Evolutionary conservation across 2,888 invertebrate species (phyloP).

Genomic region (Neoitamus cyanurus): DNA sequence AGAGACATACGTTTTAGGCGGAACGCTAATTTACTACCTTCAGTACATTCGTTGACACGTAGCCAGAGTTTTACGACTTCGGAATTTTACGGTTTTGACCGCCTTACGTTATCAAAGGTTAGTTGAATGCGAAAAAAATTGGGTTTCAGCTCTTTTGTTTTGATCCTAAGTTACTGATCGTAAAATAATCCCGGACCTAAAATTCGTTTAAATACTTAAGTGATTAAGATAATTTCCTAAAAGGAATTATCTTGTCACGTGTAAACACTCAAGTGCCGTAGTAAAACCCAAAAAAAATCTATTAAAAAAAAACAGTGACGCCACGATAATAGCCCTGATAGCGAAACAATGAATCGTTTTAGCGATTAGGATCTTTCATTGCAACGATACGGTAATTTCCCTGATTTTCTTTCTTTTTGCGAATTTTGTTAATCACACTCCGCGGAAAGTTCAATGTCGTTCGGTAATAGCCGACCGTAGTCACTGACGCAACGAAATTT

Average conservation of each 20-base stretch:
- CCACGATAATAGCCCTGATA: not conserved
- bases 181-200: not conserved
- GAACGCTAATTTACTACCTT: not conserved
- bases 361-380: not conserved
- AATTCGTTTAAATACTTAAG: not conserved
- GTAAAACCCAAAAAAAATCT: not conserved
- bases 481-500: not conserved
- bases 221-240: not conserved
- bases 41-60: not conserved
- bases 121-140: not conserved
- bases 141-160: not conserved
- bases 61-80: not conserved
- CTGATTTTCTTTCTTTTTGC: not conserved
- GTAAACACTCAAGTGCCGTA: not conserved
- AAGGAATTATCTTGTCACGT: not conserved
- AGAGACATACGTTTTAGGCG: not conserved
- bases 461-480: not conserved
- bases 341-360: not conserved
- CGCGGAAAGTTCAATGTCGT: not conserved
- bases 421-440: not conserved
- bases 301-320: not conserved
- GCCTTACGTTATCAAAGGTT: not conserved
- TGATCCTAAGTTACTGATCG: not conserved
- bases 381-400: not conserved
- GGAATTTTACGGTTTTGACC: not conserved